Evolutionary conservation across 2,888 invertebrate species (phyloP).

Genomic region (Neocrepidodera transversa): DNA sequence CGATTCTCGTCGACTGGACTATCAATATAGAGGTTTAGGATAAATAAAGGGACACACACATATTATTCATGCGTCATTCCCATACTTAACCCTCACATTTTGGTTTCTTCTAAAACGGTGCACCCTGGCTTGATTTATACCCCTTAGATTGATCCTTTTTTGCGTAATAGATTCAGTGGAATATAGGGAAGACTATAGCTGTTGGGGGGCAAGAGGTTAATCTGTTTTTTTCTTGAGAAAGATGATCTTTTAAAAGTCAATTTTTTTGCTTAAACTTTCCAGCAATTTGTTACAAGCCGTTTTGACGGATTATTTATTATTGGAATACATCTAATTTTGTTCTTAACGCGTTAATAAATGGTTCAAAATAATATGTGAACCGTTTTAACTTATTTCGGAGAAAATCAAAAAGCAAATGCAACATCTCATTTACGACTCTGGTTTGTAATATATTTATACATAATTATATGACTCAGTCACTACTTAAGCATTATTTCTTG

Average conservation of each 20-base stretch:
- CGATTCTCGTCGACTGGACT: not conserved
- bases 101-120: slow-evolving; percentile 13
- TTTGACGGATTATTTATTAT: not conserved
- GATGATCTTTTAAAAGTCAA: slow-evolving; percentile 4
- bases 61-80: slow-evolving; percentile 20
- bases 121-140: slow-evolving; percentile 13
- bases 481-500: not conserved
- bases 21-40: slow-evolving; percentile 13
- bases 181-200: slow-evolving; percentile 13
- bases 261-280: slow-evolving; percentile 4
- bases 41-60: slow-evolving; percentile 19
- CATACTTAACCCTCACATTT: slow-evolving; percentile 18
- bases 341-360: no score
- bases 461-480: not conserved
- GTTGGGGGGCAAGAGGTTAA: slow-evolving; percentile 5
- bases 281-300: not conserved
- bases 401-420: slow-evolving; percentile 8
- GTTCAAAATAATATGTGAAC: no score
- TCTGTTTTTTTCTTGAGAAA: not conserved
- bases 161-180: slow-evolving; percentile 13
- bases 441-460: slow-evolving; percentile 5
- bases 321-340: no score
- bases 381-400: not conserved
- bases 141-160: slow-evolving; percentile 16
- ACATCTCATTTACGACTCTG: slow-evolving; percentile 8